phyloP scores from a whole-genome alignment of 2,113 vertebrate genomes.

The Sinocyclocheilus grahami region DNA sequence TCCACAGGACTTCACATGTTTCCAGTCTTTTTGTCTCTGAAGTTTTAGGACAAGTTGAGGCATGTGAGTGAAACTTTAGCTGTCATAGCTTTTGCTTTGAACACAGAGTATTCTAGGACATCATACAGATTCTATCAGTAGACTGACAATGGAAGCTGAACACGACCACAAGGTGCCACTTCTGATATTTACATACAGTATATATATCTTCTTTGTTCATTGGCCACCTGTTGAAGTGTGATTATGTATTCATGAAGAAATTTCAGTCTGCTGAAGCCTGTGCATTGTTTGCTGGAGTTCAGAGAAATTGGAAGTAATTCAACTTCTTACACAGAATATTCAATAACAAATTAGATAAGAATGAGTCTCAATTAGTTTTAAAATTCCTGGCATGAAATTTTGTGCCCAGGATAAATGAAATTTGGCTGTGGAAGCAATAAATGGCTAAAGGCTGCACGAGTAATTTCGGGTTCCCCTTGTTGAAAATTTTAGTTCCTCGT shows the following conservation, averaged over 20 bases:
- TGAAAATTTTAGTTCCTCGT: background rate
- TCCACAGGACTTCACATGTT: too few relatives aligned
- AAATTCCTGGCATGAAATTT: background rate
- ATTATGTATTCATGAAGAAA: slow-evolving; percentile 2
- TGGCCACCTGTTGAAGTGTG: background rate
- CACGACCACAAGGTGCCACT: too few relatives aligned
- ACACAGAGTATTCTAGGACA: background rate
- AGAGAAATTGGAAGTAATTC: background rate
- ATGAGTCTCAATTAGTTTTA: background rate
- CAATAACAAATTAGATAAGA: background rate
- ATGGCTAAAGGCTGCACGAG: background rate
- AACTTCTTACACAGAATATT: slow-evolving; percentile 3
- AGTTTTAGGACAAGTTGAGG: background rate
- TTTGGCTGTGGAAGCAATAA: background rate
- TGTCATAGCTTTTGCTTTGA: background rate
- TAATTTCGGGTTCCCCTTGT: background rate
- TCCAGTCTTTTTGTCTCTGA: background rate
- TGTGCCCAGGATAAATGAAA: background rate
- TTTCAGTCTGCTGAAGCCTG: background rate
- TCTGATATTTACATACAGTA: too few relatives aligned
- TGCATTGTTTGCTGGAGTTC: background rate
- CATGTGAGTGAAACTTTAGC: background rate
- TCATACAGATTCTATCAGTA: background rate
- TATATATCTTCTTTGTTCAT: background rate
- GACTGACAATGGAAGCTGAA: background rate